Evolutionary conservation across 2,113 vertebrate species (phyloP).

Genomic region (Nothoprocta pentlandii): DNA sequence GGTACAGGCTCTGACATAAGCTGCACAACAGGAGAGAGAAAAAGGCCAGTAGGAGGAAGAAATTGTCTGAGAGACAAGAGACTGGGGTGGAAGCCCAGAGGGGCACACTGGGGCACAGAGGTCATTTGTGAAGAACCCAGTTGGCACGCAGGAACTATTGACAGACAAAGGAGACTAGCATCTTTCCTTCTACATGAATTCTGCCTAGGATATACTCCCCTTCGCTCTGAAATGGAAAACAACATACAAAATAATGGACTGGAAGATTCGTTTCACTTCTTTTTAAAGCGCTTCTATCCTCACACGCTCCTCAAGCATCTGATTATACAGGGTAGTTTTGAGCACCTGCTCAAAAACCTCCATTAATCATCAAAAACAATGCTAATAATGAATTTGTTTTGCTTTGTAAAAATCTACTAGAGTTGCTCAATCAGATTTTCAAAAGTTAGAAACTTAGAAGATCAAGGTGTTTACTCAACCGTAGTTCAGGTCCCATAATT

Average conservation of each 20-base stretch:
- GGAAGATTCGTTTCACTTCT: neutral
- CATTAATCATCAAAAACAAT: neutral
- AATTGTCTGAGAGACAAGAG: neutral
- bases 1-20: neutral
- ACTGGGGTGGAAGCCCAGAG: neutral
- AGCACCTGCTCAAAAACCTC: neutral
- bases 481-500: neutral
- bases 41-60: neutral
- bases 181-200: neutral
- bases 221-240: neutral
- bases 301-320: neutral
- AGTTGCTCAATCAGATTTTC: neutral
- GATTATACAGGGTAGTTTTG: neutral
- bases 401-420: neutral
- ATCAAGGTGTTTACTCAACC: neutral
- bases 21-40: neutral
- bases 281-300: neutral
- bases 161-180: neutral
- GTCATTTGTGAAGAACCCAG: neutral
- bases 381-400: neutral
- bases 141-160: neutral
- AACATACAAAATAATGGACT: neutral
- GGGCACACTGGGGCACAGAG: neutral
- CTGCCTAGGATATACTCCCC: neutral
- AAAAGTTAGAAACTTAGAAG: neutral